A percentile compares a stretch with the other conserved stretches of the same genome.
Evolutionary conservation across 2,113 vertebrate genomes (phyloP).

Genomic region (Trogon melanurus): DNA sequence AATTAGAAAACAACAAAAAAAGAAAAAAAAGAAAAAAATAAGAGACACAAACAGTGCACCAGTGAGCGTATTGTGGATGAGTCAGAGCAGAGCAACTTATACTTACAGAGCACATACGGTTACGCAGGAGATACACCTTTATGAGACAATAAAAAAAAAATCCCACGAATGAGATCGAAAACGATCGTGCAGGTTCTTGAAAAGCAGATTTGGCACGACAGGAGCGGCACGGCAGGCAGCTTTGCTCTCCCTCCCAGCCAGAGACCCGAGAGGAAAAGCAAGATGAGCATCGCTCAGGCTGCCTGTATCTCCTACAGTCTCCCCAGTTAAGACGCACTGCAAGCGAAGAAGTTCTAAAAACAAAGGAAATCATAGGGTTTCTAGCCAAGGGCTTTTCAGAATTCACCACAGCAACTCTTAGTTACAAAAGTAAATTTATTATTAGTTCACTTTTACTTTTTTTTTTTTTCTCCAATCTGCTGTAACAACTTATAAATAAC

Average conservation of each 20-base stretch:
- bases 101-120: accelerated
- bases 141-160: background rate
- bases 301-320: background rate
- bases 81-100: background rate
- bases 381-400: background rate
- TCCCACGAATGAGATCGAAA: background rate
- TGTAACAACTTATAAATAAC: slow-evolving; percentile 50
- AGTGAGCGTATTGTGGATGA: background rate
- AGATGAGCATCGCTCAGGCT: background rate
- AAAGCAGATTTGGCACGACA: background rate
- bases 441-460: slow-evolving; percentile 35
- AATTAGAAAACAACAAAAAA: background rate
- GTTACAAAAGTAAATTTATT: slow-evolving; percentile 78
- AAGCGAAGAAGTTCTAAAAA: background rate
- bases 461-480: background rate
- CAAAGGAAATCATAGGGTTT: background rate
- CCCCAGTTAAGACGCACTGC: background rate
- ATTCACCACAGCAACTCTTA: slow-evolving; percentile 41
- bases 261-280: background rate
- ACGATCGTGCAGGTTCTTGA: background rate
- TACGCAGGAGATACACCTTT: background rate
- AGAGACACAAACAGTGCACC: background rate
- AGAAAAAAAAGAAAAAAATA: background rate
- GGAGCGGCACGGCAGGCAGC: background rate
- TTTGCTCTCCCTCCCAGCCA: background rate